Evolutionary conservation across 2,113 vertebrate species (phyloP).

Genomic region (Todiramphus chloris): DNA sequence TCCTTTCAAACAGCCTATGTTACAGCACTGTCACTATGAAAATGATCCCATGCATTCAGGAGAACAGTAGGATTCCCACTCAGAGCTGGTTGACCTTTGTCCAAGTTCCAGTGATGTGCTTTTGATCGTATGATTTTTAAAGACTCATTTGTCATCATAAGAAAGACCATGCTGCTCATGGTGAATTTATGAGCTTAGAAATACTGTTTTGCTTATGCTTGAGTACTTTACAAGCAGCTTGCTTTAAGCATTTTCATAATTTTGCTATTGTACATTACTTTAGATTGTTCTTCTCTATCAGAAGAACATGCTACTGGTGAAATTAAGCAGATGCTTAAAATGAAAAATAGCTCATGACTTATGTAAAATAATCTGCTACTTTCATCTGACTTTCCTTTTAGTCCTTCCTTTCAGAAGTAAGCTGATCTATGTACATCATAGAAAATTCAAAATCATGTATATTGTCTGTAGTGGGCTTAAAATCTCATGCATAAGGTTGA

Average conservation of each 20-base stretch:
- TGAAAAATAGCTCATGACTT: constrained; percentile 71
- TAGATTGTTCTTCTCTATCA: constrained; percentile 34
- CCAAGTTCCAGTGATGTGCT: neutral
- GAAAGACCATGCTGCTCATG: rapidly evolving
- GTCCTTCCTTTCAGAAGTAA: neutral
- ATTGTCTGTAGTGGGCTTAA: neutral
- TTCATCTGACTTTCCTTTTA: constrained; percentile 56
- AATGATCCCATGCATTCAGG: constrained; percentile 10
- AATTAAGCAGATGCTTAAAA: constrained; percentile 80
- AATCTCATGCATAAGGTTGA: neutral
- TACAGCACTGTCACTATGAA: neutral
- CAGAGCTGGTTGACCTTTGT: constrained; percentile 22
- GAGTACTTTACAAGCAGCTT: neutral
- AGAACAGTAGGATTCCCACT: neutral
- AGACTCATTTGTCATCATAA: neutral
- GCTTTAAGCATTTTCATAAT: neutral
- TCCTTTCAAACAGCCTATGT: neutral
- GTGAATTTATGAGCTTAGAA: neutral
- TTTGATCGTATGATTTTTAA: neutral
- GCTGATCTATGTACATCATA: neutral
- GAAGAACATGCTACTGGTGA: constrained; percentile 69
- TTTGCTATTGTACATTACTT: neutral
- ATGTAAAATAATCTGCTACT: constrained; percentile 61
- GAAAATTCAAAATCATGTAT: constrained; percentile 6
- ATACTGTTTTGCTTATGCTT: neutral